These are phyloP conservation scores for Alca torda DNA, from an alignment of 2,797 vertebrate species.

Conservation along the genomic window DNA sequence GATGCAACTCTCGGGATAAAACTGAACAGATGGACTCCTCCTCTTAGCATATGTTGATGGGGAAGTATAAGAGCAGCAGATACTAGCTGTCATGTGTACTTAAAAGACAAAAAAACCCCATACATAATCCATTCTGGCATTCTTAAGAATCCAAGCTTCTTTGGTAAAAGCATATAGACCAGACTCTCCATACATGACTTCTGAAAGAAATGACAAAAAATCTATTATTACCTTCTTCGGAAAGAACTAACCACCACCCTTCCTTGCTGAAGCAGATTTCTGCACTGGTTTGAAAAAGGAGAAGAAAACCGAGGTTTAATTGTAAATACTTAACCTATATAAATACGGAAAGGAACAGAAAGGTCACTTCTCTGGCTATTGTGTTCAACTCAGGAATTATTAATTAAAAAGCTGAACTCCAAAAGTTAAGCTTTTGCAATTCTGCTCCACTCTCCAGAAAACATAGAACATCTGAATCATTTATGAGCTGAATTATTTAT, in stretches of 20 bases:
- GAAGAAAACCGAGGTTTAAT: not conserved
- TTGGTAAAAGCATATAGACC: not conserved
- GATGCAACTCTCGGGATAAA: not conserved
- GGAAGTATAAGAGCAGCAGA: not conserved
- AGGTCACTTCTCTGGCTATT: not conserved
- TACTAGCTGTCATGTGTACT: not conserved
- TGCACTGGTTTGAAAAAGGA: not conserved
- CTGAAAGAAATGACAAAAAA: not conserved
- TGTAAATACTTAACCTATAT: not conserved
- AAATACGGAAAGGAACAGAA: not conserved
- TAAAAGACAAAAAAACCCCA: not conserved
- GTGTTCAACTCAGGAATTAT: not conserved
- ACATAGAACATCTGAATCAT: not conserved
- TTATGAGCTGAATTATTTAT: constrained; percentile 28
- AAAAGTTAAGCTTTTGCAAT: not conserved
- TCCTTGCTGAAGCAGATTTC: not conserved
- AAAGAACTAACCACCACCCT: not conserved
- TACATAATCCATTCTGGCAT: not conserved
- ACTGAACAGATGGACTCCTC: not conserved
- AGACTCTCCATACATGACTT: not conserved
- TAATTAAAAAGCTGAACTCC: not conserved
- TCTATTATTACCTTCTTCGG: not conserved
- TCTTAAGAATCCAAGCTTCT: not conserved
- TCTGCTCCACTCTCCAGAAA: not conserved
- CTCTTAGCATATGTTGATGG: not conserved